These are phyloP conservation scores for Epinotia brunnichana DNA, from an alignment of 2,888 invertebrate species.

Conservation along the genomic window DNA sequence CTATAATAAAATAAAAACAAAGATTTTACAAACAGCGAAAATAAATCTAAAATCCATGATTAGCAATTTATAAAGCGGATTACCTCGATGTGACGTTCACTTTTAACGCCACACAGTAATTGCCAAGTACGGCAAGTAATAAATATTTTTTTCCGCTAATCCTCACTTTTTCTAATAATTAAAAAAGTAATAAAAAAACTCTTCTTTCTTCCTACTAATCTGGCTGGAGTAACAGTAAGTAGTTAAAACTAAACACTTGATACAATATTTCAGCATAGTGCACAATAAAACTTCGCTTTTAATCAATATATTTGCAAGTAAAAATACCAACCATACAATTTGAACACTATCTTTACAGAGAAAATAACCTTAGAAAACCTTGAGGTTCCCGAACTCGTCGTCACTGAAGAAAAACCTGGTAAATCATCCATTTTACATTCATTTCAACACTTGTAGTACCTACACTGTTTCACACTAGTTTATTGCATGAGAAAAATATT, in stretches of 20 bases:
- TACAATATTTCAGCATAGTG: not conserved
- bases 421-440: slow-evolving; percentile 8
- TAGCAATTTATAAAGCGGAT: no score
- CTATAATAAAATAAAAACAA: no score
- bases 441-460: not conserved
- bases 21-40: no score
- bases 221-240: slow-evolving; percentile 7
- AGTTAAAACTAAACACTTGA: not conserved
- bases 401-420: slow-evolving; percentile 19
- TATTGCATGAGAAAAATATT: not conserved
- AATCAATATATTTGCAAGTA: not conserved
- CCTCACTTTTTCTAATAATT: not conserved
- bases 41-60: no score
- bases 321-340: not conserved
- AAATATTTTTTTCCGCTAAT: no score
- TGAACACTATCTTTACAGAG: slow-evolving; percentile 11
- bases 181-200: not conserved
- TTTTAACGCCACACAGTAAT: no score
- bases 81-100: no score
- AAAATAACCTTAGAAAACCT: slow-evolving; percentile 7
- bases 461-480: not conserved
- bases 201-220: slow-evolving; percentile 10
- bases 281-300: not conserved
- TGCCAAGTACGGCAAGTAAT: no score
- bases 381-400: slow-evolving; percentile 3